Percentiles rank a stretch among this genome's conserved stretches.
Evolutionary conservation across 2,888 invertebrate genomes (phyloP).

Genomic region (Campoletis raptor): DNA sequence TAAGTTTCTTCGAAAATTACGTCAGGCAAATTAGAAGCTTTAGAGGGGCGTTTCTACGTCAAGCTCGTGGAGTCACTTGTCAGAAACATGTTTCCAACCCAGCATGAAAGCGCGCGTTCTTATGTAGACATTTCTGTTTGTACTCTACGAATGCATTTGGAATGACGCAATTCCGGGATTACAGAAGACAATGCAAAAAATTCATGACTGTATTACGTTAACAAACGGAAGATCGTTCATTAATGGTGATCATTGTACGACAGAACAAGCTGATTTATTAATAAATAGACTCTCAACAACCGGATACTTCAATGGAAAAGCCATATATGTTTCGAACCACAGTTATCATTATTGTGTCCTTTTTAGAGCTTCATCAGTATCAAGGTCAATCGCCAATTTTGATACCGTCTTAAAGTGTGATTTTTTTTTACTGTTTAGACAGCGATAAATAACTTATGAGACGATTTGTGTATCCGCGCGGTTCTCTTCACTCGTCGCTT

Average conservation of each 20-base stretch:
- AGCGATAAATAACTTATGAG: not conserved
- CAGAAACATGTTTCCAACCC: slow-evolving; percentile 38
- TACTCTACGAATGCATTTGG: not conserved
- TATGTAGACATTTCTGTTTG: not conserved
- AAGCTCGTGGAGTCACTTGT: slow-evolving; percentile 35
- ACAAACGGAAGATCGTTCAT: not conserved
- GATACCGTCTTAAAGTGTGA: not conserved
- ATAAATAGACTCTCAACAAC: not conserved
- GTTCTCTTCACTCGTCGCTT: not conserved
- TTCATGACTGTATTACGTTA: not conserved
- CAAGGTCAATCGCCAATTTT: not conserved
- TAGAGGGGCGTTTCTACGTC: slow-evolving; percentile 16
- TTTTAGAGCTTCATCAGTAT: not conserved
- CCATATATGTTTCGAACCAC: not conserved
- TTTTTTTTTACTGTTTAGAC: not conserved
- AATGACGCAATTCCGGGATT: not conserved
- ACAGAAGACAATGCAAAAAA: not conserved
- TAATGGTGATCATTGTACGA: not conserved
- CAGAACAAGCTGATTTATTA: not conserved
- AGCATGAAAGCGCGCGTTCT: not conserved
- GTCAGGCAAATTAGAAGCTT: slow-evolving; percentile 39
- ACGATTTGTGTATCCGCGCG: not conserved
- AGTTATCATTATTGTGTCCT: not conserved
- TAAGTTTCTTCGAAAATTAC: slow-evolving; percentile 9
- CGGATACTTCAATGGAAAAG: not conserved